Evolutionary conservation across 2,888 invertebrate genomes (phyloP).

Genomic region (Aradus depressus): DNA sequence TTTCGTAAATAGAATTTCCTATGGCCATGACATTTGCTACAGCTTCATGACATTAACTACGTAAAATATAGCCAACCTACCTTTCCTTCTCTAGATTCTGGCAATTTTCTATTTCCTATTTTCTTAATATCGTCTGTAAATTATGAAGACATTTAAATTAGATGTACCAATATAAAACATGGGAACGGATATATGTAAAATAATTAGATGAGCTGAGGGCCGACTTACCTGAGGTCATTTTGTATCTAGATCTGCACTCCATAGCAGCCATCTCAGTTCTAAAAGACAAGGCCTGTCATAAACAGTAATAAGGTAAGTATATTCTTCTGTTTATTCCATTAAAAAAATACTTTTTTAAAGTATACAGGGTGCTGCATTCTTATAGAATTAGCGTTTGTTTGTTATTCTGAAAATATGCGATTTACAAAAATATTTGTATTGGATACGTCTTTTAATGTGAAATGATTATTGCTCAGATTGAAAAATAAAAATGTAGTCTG

Average conservation of each 20-base stretch:
- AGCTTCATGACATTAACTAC: no score
- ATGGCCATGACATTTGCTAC: no score
- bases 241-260: conserved; percentile 3
- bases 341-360: no score
- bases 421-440: no score
- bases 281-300: not conserved
- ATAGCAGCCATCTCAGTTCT: conserved; percentile 3
- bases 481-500: no score
- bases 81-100: conserved; percentile 13
- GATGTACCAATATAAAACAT: not conserved
- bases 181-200: not conserved
- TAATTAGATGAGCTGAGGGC: not conserved
- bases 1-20: no score
- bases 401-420: no score
- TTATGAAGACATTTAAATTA: not conserved
- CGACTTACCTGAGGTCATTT: conserved; percentile 1
- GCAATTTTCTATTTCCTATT: conserved; percentile 4
- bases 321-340: no score
- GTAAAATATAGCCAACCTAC: not conserved
- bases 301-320: not conserved
- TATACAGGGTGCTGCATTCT: no score
- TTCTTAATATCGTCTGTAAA: conserved; percentile 10
- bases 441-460: no score
- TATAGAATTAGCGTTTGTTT: no score
- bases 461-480: no score